Evolutionary conservation across 2,888 invertebrate genomes (phyloP), one percentile per base, ranked within the genome.

Genomic region (Cactoblastis cactorum): DNA sequence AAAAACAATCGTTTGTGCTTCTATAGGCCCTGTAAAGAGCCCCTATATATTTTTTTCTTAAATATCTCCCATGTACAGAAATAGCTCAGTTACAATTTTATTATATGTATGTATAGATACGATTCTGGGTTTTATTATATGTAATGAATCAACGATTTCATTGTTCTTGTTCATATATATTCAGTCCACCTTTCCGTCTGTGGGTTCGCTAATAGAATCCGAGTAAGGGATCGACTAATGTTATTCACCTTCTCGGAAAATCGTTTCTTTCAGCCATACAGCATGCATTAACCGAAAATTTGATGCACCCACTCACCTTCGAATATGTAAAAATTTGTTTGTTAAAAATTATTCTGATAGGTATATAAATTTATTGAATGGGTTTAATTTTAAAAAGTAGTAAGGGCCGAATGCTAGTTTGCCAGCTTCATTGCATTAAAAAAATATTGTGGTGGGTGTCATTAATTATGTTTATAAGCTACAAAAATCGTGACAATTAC

Each of bases 161-260:
- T 48, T 48, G 35, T 48, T 48, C 37, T 22, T n/a, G 28, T 24
- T 28, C 47, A 47, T 47, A 37, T 37, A 48, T 48, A 48, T 48
- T 48, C 37, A 48, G 47, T 6, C n/a, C 8, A 24, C 22, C 35
- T 14, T 63, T 56, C 56, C 59, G 53, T 55, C 56, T 54, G 59
- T 62, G 65, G 68, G 63, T 65, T 69, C 61, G 61, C 66, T 77
- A 80, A 81, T 79, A 78, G 75, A 71, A 73, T 69, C 64, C 56
- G 60, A 74, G 77, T 71, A 64, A 58, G 65, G 67, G 71, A 80
- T 79, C 72, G 63, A 67, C 76, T 83, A 88, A 88, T 87, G 82
- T 83, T 85, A 88, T 88, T 88, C 88, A 88, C 82, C 83, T 83
- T 71, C 74, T 79, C 75, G 80, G 83, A 81, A 85, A 86, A 86